Evolutionary conservation across 2,888 invertebrate species (phyloP), one percentile per base, ranked within the genome.

Genomic region (Allophyes oxyacanthae): DNA sequence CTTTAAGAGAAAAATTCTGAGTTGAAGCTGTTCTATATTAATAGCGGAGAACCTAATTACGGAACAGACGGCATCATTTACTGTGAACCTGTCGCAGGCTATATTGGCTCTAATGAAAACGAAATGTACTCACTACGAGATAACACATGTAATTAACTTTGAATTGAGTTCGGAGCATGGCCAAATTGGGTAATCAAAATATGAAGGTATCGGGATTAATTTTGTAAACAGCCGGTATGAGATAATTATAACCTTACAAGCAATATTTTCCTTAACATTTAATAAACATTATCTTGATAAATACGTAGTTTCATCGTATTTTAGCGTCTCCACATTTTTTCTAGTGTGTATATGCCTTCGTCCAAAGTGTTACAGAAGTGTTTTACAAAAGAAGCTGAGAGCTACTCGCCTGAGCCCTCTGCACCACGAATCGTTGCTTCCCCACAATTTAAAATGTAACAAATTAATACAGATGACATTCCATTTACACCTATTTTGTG

Each of bases 371-470:
- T 37, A 20, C 44, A 26, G 46, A 38, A 69, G 60, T 63, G 66
- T 69, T 62, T 52, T 48, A 69, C 75, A 75, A 77, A 77, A 72
- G 68, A 64, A 64, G 46, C 13, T 43, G 48, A 75, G 67, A 63
- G 68, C 59, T 73, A 45, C 73, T 73, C 53, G 57, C 25, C 42
- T 33, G 46, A 37, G 53, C 62, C 46, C 42, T 54, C 42, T 46
- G 55, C 42, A 40, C 60, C 69, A 71, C 71, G 75, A 76, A 77
- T 78, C 78, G 79, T 72, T 79, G 65, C 75, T 75, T 64, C 69
- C 63, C 64, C 60, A 58, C 57, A 57, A 34, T 59, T 50, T 46
- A 68, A 81, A 72, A 60, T 59, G 49, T 65, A 44, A 60, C 48
- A 54, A 74, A 61, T 41, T 68, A 77, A 77, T 64, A 68, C 53